These are phyloP conservation scores for Acanthochromis polyacanthus DNA, from an alignment of 2,113 vertebrate genomes.

Conservation along the genomic window DNA sequence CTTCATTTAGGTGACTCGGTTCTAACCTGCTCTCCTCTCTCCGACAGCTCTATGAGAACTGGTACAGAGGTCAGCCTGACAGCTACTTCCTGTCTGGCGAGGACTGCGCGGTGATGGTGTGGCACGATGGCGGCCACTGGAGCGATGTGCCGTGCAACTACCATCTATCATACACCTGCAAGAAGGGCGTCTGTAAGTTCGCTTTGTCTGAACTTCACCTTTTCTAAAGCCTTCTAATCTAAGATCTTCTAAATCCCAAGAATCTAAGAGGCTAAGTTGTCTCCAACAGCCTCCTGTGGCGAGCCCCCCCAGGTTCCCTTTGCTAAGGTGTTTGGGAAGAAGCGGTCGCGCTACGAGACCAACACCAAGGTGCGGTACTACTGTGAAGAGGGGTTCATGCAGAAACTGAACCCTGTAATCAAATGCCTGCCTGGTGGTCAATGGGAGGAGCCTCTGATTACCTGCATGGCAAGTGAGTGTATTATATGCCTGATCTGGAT, in stretches of 20 bases:
- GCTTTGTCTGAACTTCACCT: not conserved
- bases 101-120: conserved; percentile 95
- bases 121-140: conserved; percentile 94
- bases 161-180: conserved; percentile 97
- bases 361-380: conserved; percentile 87
- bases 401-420: conserved; percentile 88
- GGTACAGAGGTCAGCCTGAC: conserved; percentile 93
- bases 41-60: conserved; percentile 93
- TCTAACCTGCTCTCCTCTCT: not conserved
- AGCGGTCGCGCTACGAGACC: conserved; percentile 86
- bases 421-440: conserved; percentile 87
- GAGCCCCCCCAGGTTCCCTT: conserved; percentile 85
- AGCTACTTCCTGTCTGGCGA: conserved; percentile 98
- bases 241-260: not conserved
- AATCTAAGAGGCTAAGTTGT: not conserved
- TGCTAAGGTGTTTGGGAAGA: conserved; percentile 87
- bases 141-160: conserved; percentile 98
- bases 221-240: not conserved
- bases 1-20: too few relatives aligned
- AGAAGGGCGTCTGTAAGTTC: conserved; percentile 93
- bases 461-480: conserved; percentile 86
- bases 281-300: conserved; percentile 84
- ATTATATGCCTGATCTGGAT: not conserved
- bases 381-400: conserved; percentile 87
- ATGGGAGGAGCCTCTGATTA: conserved; percentile 90